Conservation (phyloP, 2,888 invertebrate species). For the Agrotis exclamationis region DNA sequence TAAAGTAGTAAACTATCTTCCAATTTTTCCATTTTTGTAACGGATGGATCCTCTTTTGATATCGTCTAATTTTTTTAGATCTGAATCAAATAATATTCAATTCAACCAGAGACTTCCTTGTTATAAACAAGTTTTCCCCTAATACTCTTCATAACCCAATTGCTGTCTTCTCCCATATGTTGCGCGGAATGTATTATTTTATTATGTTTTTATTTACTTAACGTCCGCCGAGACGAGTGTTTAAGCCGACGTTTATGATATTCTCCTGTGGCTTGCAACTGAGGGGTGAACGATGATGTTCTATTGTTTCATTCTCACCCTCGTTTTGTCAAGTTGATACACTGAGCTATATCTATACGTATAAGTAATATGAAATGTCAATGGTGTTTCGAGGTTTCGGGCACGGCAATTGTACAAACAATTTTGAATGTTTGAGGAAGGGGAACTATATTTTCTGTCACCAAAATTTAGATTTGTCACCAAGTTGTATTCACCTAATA, state of each 20-base stretch:
- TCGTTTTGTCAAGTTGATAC: conserved; percentile 84
- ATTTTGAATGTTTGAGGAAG: conserved; percentile 29
- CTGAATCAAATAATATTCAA: conserved; percentile 3
- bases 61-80: not conserved
- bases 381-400: conserved; percentile 53
- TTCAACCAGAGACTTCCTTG: conserved; percentile 6
- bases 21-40: not conserved
- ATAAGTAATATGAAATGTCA: conserved; percentile 64
- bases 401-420: conserved; percentile 39
- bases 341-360: conserved; percentile 67
- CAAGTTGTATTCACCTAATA: too few relatives aligned
- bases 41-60: too few relatives aligned
- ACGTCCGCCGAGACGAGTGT: conserved; percentile 88
- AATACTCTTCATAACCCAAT: conserved; percentile 68
- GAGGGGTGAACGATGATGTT: conserved; percentile 85
- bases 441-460: too few relatives aligned
- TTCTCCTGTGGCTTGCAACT: conserved; percentile 86
- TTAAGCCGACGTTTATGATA: conserved; percentile 91
- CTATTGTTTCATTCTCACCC: conserved; percentile 88
- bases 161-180: conserved; percentile 84
- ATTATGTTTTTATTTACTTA: conserved; percentile 90
- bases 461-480: too few relatives aligned
- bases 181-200: conserved; percentile 89
- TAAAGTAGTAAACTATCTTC: not conserved
- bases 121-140: conserved; percentile 57